Percentiles rank a stretch among this genome's conserved stretches.
phyloP scores from a whole-genome alignment of 2,113 vertebrate genomes.

The Bothrops jararaca region DNA sequence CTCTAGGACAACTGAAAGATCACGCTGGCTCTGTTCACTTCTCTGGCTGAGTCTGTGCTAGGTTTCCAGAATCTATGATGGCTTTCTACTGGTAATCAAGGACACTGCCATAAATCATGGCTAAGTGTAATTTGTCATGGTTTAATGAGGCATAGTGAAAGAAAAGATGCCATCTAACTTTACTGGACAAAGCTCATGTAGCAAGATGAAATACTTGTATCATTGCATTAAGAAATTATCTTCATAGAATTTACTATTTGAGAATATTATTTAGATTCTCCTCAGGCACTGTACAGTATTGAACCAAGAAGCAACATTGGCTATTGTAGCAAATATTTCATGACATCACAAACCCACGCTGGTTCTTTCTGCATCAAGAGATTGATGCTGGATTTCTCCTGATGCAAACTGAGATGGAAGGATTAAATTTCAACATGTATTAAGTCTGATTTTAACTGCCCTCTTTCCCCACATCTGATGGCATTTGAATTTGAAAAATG shows the following conservation, averaged over 20 bases:
- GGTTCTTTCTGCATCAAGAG: background rate
- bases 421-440: background rate
- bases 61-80: background rate
- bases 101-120: background rate
- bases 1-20: background rate
- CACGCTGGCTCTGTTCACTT: background rate
- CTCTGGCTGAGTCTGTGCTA: background rate
- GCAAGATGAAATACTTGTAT: background rate
- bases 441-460: background rate
- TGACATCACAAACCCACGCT: background rate
- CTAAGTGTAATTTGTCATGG: background rate
- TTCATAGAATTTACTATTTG: background rate
- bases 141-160: background rate
- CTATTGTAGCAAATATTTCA: background rate
- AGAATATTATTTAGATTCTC: background rate
- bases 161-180: background rate
- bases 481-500: background rate
- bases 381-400: background rate
- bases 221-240: background rate
- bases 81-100: background rate
- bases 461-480: background rate
- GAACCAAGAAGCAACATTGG: background rate
- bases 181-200: background rate
- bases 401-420: background rate
- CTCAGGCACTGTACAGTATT: background rate